Percentiles rank a stretch among this genome's conserved stretches.
Evolutionary conservation across 2,888 invertebrate species (phyloP).

Genomic region (Heliconius aoede): DNA sequence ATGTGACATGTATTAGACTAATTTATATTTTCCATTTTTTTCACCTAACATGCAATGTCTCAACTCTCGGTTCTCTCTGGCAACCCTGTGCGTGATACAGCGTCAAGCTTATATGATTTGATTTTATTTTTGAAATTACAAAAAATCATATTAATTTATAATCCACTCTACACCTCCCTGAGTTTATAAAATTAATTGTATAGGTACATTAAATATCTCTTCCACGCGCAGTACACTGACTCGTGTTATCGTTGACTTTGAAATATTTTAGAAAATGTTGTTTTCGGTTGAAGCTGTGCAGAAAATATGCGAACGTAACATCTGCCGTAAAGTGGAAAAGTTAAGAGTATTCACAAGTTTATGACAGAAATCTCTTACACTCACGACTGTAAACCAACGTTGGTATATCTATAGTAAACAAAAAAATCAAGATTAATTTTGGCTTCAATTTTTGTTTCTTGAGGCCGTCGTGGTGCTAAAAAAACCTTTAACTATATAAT

Average conservation of each 20-base stretch:
- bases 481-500: too few species aligned
- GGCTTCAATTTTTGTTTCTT: too few species aligned
- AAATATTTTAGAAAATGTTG: conserved; percentile 48
- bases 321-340: conserved; percentile 14
- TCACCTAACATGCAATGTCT: too few species aligned
- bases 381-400: conserved; percentile 1
- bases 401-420: not conserved
- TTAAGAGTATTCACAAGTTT: conserved; percentile 18
- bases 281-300: conserved; percentile 12
- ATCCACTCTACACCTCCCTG: not conserved
- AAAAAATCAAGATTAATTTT: too few species aligned
- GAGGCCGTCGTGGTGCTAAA: too few species aligned
- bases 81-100: too few species aligned
- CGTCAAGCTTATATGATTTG: too few species aligned
- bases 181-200: conserved; percentile 10
- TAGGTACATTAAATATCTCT: not conserved
- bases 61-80: too few species aligned
- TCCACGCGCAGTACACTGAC: not conserved
- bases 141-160: not conserved
- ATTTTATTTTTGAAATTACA: too few species aligned
- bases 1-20: too few species aligned
- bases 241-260: not conserved
- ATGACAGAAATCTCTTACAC: conserved; percentile 15
- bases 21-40: too few species aligned
- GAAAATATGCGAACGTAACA: conserved; percentile 22